Base-by-base conservation (phyloP, 2,113 vertebrate genomes). In the Onychostruthus taczanowskii region DNA sequence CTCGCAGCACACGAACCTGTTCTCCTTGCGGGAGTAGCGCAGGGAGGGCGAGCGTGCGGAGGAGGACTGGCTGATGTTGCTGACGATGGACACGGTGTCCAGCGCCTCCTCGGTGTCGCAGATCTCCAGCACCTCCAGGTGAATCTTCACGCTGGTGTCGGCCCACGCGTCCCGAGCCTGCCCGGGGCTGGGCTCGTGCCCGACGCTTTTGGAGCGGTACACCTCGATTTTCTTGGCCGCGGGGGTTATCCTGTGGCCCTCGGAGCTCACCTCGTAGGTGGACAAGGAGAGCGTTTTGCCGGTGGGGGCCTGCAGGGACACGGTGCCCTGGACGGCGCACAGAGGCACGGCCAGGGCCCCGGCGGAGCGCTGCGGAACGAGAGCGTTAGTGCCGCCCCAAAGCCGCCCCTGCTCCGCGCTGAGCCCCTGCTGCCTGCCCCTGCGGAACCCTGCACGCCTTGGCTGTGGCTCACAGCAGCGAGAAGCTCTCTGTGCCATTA, bases 61-160 rank as follows among this genome's bases (percentile, higher is more conserved):
- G 9, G 99, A 99, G 13, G 99, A 99, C 97, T 99, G 99, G 94
- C 99, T 99, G 98, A 99, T 99, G 94, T 98, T 99, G 80, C 99
- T 99, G 82, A 99, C 96, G 93, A 99, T 99, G 14, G 99, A 99
- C 92, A 99, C 99, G 0, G 99, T 99, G 96, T 99, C 99, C 99
- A 99, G 97, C 55, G 99, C 99, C 95, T 99, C 99, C 53, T 99
- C 98, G 1, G 99, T 99, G 94, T 99, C 99, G 30, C 99, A 99
- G 70, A 99, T 99, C 96, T 99, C 99, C 84, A 99, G 98, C 27
- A 99, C 99, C 81, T 99, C 99, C 63, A 99, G 84, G 92, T 99
- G 99, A 92, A 99, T 99, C 96, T 99, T 99, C 13, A 99, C 99
- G 1, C 98, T 99, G 18, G 99, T 98, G 98, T 99, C 99, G 0